These are phyloP conservation scores for Vultur gryphus DNA, from an alignment of 2,797 vertebrate genomes.

Conservation along the genomic window DNA sequence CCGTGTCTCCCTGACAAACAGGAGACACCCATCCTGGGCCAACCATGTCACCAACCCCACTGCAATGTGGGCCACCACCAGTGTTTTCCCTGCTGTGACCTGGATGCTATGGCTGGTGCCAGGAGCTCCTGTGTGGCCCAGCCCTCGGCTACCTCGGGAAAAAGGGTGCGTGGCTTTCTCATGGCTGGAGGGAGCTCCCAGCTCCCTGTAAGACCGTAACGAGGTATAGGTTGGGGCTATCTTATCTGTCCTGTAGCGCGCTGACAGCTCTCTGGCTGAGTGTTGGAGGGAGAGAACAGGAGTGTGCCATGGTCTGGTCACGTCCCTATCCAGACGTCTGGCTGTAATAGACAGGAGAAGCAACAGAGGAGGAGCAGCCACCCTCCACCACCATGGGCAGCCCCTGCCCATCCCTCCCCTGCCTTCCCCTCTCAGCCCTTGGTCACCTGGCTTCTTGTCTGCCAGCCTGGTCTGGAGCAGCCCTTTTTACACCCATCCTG, in stretches of 20 bases:
- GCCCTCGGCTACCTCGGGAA: neutral
- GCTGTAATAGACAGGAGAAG: neutral
- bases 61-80: neutral
- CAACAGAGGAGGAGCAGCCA: neutral
- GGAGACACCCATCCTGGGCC: neutral
- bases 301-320: neutral
- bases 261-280: neutral
- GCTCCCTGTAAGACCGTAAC: neutral
- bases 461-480: neutral
- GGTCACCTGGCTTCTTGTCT: neutral
- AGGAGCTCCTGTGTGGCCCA: neutral
- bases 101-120: neutral
- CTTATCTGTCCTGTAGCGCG: neutral
- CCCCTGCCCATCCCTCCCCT: neutral
- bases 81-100: neutral
- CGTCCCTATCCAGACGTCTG: rapidly evolving
- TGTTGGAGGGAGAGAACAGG: neutral
- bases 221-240: neutral
- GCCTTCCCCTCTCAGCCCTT: neutral
- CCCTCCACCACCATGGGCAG: neutral
- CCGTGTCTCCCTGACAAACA: neutral
- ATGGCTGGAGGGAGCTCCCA: neutral
- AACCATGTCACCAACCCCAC: neutral
- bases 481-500: neutral
- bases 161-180: neutral